Evolutionary conservation across 2,113 vertebrate species (phyloP).

Genomic region (Zapornia atra): DNA sequence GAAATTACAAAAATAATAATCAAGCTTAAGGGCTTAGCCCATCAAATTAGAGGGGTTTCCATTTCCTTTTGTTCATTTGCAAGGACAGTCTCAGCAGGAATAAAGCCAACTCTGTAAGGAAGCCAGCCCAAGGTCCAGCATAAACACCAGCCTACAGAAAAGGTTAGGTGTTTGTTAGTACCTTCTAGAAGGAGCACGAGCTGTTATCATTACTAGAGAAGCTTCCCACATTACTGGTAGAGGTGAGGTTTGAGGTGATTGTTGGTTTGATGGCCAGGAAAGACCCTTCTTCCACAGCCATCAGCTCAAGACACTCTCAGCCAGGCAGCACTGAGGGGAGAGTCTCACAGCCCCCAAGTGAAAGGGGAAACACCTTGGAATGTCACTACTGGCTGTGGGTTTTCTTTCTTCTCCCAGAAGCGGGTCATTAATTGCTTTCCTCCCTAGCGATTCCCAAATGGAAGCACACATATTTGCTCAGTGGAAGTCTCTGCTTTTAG

Average conservation of each 20-base stretch:
- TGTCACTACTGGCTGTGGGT: fast-evolving
- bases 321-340: neutral
- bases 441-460: neutral
- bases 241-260: fast-evolving
- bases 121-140: neutral
- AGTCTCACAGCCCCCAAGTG: fast-evolving
- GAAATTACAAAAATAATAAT: neutral
- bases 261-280: neutral
- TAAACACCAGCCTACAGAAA: neutral
- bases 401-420: neutral
- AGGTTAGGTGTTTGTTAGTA: neutral
- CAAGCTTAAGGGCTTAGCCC: neutral
- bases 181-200: neutral
- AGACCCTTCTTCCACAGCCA: neutral
- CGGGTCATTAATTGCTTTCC: neutral
- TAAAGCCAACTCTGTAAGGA: neutral
- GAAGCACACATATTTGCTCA: neutral
- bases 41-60: neutral
- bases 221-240: neutral
- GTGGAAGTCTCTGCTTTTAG: neutral
- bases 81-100: neutral
- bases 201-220: neutral
- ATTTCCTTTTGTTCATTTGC: neutral
- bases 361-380: neutral
- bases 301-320: neutral